Evolutionary conservation across 2,797 vertebrate species (phyloP), one percentile per base, ranked within the genome.

Genomic region (Euphonia xanthogaster): DNA sequence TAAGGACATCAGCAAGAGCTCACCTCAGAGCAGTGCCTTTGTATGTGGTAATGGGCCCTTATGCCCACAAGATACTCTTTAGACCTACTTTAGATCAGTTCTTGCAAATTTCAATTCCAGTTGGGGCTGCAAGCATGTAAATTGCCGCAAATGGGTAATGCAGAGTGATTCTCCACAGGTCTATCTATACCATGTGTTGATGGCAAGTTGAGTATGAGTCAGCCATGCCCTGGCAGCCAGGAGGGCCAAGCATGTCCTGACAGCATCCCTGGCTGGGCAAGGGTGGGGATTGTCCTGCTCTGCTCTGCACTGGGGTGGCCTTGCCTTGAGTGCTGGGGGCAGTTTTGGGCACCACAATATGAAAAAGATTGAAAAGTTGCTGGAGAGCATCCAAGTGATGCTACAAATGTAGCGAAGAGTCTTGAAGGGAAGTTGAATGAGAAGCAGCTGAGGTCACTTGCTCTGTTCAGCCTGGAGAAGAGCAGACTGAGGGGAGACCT

Each of bases 191-290:
- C 6, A 10, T 10, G 39, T 40, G 19, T 24, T 1, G 3, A 24
- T 28, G 58, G 13, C 25, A 57, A 3, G 14, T 8, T 50, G 57
- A 51, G 3, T 0, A 30, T 8, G 55, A 57, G 14, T 1, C n/a
- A 57, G n/a, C 42, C 44, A 31, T 70, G 17, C 33, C 30, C 48
- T 27, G 63, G 17, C 25, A 54, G 25, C 30, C 55, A 40, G 40
- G 2, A 54, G 17, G 25, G 25, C 5, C 30, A 47, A 3, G 1
- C 2, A 0, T 24, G 20, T 47, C 47, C 83, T 47, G 63, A 4
- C 55, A 86, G 40, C 30, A 54, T 25, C 1, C 0, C 7, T 42
- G 39, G 17, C 17, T 0, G 0, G 48, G 50, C 9, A 24, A 47
- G 21, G 33, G 21, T 35, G 33, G 33, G 6, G 55, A 70, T 22